Evolutionary conservation across 2,797 vertebrate species (phyloP).

Genomic region (Buceros bicornis): DNA sequence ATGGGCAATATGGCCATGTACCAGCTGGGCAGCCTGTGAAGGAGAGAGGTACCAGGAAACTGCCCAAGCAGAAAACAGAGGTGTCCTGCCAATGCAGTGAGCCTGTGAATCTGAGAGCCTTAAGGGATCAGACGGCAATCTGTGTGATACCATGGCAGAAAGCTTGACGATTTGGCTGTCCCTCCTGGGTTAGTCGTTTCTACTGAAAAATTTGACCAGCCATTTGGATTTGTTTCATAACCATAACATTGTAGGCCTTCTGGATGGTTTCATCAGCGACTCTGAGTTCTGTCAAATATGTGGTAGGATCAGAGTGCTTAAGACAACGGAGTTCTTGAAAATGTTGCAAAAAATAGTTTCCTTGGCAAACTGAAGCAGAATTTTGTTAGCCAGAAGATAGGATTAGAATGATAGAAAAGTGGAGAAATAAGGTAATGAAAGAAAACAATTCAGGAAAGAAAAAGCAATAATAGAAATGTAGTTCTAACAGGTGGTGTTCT

Average conservation of each 20-base stretch:
- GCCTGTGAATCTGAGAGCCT: background rate
- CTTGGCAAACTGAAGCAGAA: background rate
- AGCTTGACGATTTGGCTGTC: background rate
- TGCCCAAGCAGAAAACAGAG: background rate
- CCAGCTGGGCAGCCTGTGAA: background rate
- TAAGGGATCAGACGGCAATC: background rate
- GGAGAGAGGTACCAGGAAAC: background rate
- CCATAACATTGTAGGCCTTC: background rate
- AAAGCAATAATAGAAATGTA: fast-evolving
- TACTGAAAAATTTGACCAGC: background rate
- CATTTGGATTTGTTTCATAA: background rate
- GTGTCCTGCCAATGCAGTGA: background rate
- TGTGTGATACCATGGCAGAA: background rate
- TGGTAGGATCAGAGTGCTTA: background rate
- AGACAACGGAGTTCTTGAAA: background rate
- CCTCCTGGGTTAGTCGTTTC: background rate
- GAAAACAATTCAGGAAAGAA: background rate
- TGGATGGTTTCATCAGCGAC: background rate
- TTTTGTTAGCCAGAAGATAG: background rate
- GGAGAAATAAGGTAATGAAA: background rate
- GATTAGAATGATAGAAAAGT: background rate
- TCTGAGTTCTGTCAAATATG: background rate
- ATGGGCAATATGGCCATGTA: background rate
- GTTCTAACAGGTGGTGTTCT: background rate
- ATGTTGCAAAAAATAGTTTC: background rate